Evolutionary conservation across 2,113 vertebrate genomes (phyloP), one percentile per base, ranked within the genome.

Genomic region (Uropsilus gracilis): DNA sequence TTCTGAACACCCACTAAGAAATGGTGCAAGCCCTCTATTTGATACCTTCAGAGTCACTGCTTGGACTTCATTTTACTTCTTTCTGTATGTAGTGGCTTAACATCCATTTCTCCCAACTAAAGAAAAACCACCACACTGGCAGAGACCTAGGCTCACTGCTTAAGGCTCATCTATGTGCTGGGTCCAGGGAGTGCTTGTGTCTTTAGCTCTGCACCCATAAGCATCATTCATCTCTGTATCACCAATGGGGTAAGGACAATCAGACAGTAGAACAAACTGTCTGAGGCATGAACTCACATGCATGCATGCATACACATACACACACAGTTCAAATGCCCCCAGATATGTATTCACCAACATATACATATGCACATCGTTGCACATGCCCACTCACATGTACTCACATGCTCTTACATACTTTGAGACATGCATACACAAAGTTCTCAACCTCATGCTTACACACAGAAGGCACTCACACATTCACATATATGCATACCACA

Each of bases 11-110:
- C 18, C 4, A 6, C 13, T n/a, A 34, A 30, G 2, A 32, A 4
- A 22, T 1, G 5, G 53, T 7, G 4, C 2, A 28, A 30, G 59
- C 6, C 32, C 46, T 7, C 0, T 0, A 71, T 3, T n/a, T 1
- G 2, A 3, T 4, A 6, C 13, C 39, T 20, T 10, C 5, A 24
- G n/a, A 57, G 10, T 50, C 26, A 4, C 12, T 0, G 0, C 28
- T n/a, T 46, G 11, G 73, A 16, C 75, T n/a, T 42, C 1, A 24
- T 2, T 3, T 8, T 55, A 83, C 30, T 39, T 26, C 34, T 13
- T 18, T 8, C 20, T 1, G 20, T 44, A 44, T 61, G 28, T 63
- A 55, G 18, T 6, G 42, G 50, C 53, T 13, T 6, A 12, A 39
- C 3, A 34, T 17, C 2, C 37, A 28, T 5, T 48, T 61, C 68